Conservation (phyloP, 1,140 invertebrate genomes). For the Manduca sexta region DNA sequence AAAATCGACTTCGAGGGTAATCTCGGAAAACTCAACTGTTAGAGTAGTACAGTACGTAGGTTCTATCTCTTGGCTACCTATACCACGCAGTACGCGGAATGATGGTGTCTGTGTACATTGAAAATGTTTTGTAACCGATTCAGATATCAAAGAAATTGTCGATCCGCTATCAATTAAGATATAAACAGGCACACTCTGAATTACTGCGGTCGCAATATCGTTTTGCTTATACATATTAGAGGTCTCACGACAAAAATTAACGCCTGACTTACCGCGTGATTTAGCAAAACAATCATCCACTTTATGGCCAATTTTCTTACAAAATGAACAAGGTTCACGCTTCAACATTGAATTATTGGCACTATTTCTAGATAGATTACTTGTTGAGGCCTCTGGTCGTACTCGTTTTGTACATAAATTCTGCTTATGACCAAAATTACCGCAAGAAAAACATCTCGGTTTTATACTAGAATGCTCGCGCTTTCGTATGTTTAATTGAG, state of each 20-base stretch:
- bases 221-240: neutral
- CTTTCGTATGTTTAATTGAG: too few relatives aligned
- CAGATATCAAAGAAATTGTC: conserved; percentile 17
- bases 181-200: conserved; percentile 13
- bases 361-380: neutral
- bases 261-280: conserved; percentile 2
- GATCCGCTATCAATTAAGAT: conserved; percentile 26
- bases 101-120: conserved; percentile 5
- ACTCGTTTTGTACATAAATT: neutral
- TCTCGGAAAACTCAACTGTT: conserved; percentile 10
- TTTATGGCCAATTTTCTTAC: conserved; percentile 14
- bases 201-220: conserved; percentile 9
- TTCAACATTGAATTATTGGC: neutral
- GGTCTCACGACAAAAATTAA: conserved; percentile 11
- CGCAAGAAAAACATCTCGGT: conserved; percentile 6
- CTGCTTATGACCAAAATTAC: conserved; percentile 6
- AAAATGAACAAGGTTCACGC: conserved; percentile 7
- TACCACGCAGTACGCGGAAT: conserved; percentile 10
- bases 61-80: conserved; percentile 17
- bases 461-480: too few relatives aligned
- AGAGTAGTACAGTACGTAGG: conserved; percentile 10
- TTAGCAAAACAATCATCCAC: conserved; percentile 10
- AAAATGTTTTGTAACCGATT: conserved; percentile 19
- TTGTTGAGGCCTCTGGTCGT: neutral
- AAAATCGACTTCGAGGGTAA: conserved; percentile 20